A percentile compares a stretch with the other conserved stretches of the same genome.
Evolutionary conservation across 1,140 invertebrate species (phyloP).

Genomic region (Rhopalosiphum maidis): DNA sequence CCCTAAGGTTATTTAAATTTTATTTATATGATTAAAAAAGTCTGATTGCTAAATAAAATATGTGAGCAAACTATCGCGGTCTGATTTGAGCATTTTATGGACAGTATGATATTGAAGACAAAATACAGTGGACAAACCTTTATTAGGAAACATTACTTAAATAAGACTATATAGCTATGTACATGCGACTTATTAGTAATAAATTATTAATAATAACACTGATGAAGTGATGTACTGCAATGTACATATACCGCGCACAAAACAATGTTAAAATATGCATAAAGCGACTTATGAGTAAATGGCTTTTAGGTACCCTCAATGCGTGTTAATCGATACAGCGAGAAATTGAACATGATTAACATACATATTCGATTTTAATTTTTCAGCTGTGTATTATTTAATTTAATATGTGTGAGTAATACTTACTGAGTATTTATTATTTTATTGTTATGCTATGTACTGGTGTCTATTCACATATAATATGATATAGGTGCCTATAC

Average conservation of each 20-base stretch:
- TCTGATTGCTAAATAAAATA: neutral
- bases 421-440: neutral
- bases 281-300: neutral
- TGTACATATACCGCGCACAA: too few species aligned
- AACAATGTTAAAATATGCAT: too few species aligned
- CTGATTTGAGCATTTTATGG: neutral
- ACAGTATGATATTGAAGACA: neutral
- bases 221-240: too few species aligned
- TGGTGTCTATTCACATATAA: neutral
- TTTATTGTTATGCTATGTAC: neutral
- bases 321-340: neutral
- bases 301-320: neutral
- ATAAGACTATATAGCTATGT: neutral
- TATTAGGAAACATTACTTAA: conserved; percentile 13
- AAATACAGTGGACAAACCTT: neutral
- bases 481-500: neutral
- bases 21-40: neutral
- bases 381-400: neutral
- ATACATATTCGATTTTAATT: neutral
- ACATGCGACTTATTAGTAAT: neutral
- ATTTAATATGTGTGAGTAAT: neutral
- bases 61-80: neutral
- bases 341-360: neutral
- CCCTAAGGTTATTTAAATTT: neutral
- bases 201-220: too few species aligned